Evolutionary conservation across 2,113 vertebrate genomes (phyloP).

Genomic region (Eolophus roseicapilla): DNA sequence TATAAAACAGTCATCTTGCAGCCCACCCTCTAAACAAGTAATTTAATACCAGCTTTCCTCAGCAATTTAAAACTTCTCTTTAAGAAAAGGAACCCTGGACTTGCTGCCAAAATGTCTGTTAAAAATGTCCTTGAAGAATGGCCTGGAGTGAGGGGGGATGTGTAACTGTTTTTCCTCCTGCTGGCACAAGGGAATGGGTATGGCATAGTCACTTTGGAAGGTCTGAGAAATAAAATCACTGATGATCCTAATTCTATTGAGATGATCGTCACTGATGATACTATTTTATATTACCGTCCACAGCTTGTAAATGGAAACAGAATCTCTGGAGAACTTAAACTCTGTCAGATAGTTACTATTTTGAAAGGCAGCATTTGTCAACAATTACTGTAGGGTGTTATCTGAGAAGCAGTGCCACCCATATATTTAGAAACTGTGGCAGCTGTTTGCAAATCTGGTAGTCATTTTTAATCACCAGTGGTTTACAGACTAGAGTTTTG

Average conservation of each 20-base stretch:
- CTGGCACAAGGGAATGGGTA: neutral
- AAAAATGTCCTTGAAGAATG: constrained; percentile 1
- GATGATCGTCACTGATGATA: neutral
- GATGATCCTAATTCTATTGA: neutral
- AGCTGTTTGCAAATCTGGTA: constrained; percentile 15
- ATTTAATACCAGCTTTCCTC: neutral
- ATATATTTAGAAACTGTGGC: constrained; percentile 48
- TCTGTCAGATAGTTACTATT: neutral
- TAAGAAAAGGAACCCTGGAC: neutral
- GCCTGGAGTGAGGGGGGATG: neutral
- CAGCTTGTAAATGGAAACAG: neutral
- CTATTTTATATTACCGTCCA: neutral
- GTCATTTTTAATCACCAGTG: neutral
- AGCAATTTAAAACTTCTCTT: neutral
- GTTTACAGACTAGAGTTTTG: neutral
- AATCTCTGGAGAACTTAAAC: neutral
- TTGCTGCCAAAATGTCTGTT: neutral
- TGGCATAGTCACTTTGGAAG: neutral
- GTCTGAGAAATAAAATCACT: neutral
- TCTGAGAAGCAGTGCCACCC: neutral
- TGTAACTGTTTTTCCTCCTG: neutral
- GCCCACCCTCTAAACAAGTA: neutral
- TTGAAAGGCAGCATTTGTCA: constrained; percentile 3
- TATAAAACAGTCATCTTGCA: neutral
- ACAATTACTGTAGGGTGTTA: neutral